phyloP scores from a whole-genome alignment of 2,888 invertebrate species.

The Dermolepida albohirtum region DNA sequence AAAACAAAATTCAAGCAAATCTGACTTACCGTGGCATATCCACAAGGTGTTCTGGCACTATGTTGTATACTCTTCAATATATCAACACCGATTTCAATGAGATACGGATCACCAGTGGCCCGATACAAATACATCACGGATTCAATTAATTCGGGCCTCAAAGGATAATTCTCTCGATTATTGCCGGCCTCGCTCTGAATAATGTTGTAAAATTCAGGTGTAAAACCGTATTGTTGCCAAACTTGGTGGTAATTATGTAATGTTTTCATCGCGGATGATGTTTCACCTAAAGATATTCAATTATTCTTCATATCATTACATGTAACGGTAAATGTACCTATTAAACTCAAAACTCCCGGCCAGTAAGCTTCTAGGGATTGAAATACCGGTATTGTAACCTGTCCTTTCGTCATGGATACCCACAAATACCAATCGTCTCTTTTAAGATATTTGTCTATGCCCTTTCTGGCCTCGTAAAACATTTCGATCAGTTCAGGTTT shows the following conservation, averaged over 20 bases:
- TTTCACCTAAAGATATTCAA: slow-evolving; percentile 75
- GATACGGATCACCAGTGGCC: slow-evolving; percentile 92
- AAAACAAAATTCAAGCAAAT: slow-evolving; percentile 17
- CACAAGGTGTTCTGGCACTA: slow-evolving; percentile 92
- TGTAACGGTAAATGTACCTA: slow-evolving; percentile 67
- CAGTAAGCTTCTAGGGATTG: slow-evolving; percentile 98
- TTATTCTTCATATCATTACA: background rate
- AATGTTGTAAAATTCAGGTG: slow-evolving; percentile 98
- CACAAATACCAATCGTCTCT: slow-evolving; percentile 99
- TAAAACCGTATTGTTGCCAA: slow-evolving; percentile 97
- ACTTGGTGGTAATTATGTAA: slow-evolving; percentile 96
- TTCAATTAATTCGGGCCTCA: slow-evolving; percentile 96
- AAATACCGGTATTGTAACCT: slow-evolving; percentile 96
- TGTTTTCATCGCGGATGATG: slow-evolving; percentile 90
- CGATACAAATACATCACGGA: slow-evolving; percentile 96
- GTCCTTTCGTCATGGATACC: slow-evolving; percentile 98
- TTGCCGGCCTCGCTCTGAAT: slow-evolving; percentile 86
- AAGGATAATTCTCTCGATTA: slow-evolving; percentile 91
- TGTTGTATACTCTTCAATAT: slow-evolving; percentile 94
- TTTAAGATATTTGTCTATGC: slow-evolving; percentile 87
- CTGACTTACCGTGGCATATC: slow-evolving; percentile 91
- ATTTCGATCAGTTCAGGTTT: slow-evolving; percentile 91
- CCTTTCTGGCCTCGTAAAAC: slow-evolving; percentile 82
- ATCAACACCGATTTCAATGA: slow-evolving; percentile 94
- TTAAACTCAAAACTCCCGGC: slow-evolving; percentile 92